Conservation (phyloP, 2,797 vertebrate species). For the Chaetophractus vellerosus region DNA sequence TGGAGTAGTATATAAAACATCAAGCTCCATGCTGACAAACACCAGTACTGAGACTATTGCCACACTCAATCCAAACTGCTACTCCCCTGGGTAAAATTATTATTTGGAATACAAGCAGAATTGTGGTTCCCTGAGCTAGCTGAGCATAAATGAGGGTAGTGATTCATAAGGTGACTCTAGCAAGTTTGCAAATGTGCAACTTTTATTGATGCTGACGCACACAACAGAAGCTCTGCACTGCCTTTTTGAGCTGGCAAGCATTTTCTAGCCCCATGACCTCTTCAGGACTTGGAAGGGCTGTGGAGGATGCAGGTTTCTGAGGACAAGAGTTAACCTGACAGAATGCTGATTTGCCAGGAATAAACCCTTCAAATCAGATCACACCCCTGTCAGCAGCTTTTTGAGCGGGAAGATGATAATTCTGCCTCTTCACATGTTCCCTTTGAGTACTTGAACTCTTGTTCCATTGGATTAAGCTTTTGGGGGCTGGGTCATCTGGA, state of each 20-base stretch:
- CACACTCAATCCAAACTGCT: conserved; percentile 57
- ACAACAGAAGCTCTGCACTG: neutral
- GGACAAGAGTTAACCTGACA: conserved; percentile 76
- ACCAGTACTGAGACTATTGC: conserved; percentile 70
- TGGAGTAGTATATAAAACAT: conserved; percentile 66
- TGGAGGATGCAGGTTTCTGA: conserved; percentile 62
- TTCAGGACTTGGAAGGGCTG: conserved; percentile 8
- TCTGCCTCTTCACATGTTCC: conserved; percentile 75
- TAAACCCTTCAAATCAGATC: conserved; percentile 81
- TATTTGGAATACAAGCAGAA: conserved; percentile 78
- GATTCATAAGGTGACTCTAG: conserved; percentile 71
- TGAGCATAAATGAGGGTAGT: conserved; percentile 75
- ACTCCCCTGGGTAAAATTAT: conserved; percentile 76
- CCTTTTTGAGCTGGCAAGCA: conserved; percentile 69
- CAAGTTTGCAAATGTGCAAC: conserved; percentile 56
- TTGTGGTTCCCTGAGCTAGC: conserved; percentile 71
- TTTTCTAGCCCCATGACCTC: conserved; percentile 58
- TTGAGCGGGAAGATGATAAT: conserved; percentile 78
- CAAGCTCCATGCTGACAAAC: conserved; percentile 71
- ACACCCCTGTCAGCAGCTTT: conserved; percentile 77
- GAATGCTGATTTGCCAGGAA: conserved; percentile 72
- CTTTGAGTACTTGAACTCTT: conserved; percentile 81
- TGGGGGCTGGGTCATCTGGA: conserved; percentile 76
- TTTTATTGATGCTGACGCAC: conserved; percentile 61
- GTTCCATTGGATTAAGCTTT: conserved; percentile 76